Percentiles rank a stretch among this genome's conserved stretches.
These are phyloP conservation scores for Neodon shergylaensis DNA, from an alignment of 2,113 vertebrate species.

Conservation along the genomic window DNA sequence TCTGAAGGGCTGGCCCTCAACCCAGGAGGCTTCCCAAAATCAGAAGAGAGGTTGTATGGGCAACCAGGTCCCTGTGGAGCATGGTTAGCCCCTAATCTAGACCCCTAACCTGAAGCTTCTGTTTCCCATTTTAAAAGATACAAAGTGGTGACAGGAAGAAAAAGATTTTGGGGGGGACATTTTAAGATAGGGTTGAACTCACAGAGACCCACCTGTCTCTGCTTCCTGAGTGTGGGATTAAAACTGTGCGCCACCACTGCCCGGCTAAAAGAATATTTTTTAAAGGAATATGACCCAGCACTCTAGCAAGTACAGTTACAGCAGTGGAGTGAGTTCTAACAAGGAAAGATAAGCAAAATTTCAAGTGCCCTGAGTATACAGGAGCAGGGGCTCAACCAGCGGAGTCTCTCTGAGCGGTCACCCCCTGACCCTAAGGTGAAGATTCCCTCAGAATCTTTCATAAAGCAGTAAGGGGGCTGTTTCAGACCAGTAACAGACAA, in stretches of 20 bases:
- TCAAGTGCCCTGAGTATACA: too few species aligned
- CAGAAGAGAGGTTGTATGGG: neutral
- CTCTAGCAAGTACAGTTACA: neutral
- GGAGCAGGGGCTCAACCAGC: neutral
- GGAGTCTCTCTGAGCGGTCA: neutral
- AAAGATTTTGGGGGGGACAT: too few species aligned
- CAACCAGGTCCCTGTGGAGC: fast-evolving
- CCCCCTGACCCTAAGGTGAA: neutral
- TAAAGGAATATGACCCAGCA: neutral
- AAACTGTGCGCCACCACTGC: too few species aligned
- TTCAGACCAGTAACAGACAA: neutral
- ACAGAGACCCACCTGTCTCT: too few species aligned
- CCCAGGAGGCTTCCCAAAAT: neutral
- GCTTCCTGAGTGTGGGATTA: too few species aligned
- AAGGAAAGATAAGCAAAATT: neutral
- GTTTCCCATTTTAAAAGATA: neutral
- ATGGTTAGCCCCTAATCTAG: neutral
- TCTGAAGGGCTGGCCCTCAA: neutral
- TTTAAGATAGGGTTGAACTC: too few species aligned
- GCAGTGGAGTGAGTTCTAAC: neutral
- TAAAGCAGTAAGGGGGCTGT: neutral
- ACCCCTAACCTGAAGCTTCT: neutral
- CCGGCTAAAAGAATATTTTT: neutral
- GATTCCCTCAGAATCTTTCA: neutral
- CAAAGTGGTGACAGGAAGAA: neutral